Base-by-base conservation (phyloP, 2,888 invertebrate genomes). In the Epinotia ramella region DNA sequence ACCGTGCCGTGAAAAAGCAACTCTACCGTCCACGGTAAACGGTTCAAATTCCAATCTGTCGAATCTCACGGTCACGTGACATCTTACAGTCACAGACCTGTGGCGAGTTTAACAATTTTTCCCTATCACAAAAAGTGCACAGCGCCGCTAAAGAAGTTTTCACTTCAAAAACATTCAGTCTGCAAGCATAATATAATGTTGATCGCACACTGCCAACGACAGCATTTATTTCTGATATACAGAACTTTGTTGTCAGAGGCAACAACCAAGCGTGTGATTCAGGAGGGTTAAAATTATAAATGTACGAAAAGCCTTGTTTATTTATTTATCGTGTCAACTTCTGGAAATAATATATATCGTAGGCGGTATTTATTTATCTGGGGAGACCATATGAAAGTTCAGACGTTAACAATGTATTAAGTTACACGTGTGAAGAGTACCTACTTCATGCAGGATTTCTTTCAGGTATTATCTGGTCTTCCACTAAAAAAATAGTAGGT, bases 271-370 rank as follows among this genome's bases (percentile, higher is more conserved):
- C 40, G 56, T 69, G 63, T 33, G 64, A 63, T 63, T 76, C 46
- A 46, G 12, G 33, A 72, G 76, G 71, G 76, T 71, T 75, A 56
- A 53, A 46, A 66, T 62, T 62, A 72, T 60, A 76, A 71, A 76
- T 67, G 71, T 56, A 66, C 62, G 40, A 46, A 67, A 67, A 67
- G 71, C 33, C n/a, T 20, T 56, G 66, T 71, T 71, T 76, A 62
- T 76, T 76, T 76, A 76, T 72, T 76, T 65, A 28, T 46, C 6
- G 28, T 60, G 70, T 62, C 62, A 66, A 62, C 66, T 46, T 59
- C 46, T 72, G 74, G 57, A 74, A 74, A 74, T 74, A 74, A 60
- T 69, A 68, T 59, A 59, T 68, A 56, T 68, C 46, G 69, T 24
- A 28, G 69, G 46, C 59, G 59, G 9, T 46, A 53, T 40, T 60